Evolutionary conservation across 1,140 invertebrate genomes (phyloP), one percentile per base, ranked within the genome.

Genomic region (Agrilus planipennis): DNA sequence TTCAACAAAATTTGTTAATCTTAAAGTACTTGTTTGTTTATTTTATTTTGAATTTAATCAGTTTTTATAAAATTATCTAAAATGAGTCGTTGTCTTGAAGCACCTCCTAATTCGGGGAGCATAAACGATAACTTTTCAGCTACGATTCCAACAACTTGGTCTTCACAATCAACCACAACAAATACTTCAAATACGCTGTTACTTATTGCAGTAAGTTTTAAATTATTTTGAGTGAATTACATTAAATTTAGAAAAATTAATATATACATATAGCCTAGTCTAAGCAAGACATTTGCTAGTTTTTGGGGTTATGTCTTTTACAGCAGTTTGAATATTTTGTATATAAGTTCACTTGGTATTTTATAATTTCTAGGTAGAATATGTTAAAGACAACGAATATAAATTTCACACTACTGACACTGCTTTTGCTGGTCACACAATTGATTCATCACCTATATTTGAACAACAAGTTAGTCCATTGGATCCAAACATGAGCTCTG

Each of bases 401-500:
- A 57, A 64, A 11, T 58, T 67, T 42, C n/a, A n/a, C n/a, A 65
- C 63, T 64, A 62, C 1, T 60, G 40, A 41, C 10, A 39, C 42
- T 17, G 30, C 31, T 11, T 31, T 22, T 15, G 27, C 27, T 32
- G 25, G 16, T 15, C 34, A 39, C 17, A 65, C 69, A 28, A 62
- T 63, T 3, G 5, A 10, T 2, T 10, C 34, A n/a, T 57, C 63
- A 16, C 64, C 63, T 0, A 69, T 73, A 23, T 71, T 71, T 45
- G 67, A 70, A 25, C 65, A 71, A 40, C 62, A 67, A 23, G 71
- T 73, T 4, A 72, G 68, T 49, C 68, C 71, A 4, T 55, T 73
- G 42, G 72, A 75, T 51, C 70, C 72, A 2, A 73, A 74, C 46
- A 72, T 75, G 70, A 69, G 70, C 49, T 72, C 71, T 9, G 60